Conservation (phyloP, 2,888 invertebrate genomes). For the Shargacucullia verbasci region DNA sequence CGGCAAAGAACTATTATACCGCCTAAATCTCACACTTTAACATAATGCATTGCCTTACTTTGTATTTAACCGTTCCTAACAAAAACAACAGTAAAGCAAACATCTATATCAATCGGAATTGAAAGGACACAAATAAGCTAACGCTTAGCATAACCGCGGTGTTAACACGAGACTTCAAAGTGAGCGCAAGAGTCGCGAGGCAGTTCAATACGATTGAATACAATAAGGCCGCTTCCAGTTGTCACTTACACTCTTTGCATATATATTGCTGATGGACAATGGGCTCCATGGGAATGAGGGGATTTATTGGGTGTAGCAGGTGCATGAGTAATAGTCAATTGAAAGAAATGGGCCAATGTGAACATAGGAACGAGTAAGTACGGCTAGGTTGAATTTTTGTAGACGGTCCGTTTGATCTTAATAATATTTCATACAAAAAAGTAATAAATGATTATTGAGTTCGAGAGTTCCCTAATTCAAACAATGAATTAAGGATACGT, state of each 20-base stretch:
- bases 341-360: constrained; percentile 43
- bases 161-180: constrained; percentile 60
- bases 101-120: constrained; percentile 35
- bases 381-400: background rate
- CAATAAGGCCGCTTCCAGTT: constrained; percentile 81
- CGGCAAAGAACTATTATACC: no score
- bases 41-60: no score
- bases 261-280: constrained; percentile 82
- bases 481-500: no score
- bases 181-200: constrained; percentile 51
- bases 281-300: constrained; percentile 56
- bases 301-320: constrained; percentile 39
- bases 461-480: no score
- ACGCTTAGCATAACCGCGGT: constrained; percentile 46
- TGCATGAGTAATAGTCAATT: background rate
- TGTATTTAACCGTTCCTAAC: background rate
- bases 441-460: no score
- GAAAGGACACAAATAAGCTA: constrained; percentile 53
- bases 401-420: no score
- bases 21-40: no score
- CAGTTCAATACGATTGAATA: constrained; percentile 78
- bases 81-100: constrained; percentile 11
- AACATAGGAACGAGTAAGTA: constrained; percentile 4
- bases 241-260: constrained; percentile 81
- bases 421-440: no score